Conservation (phyloP, 2,113 vertebrate species). For the Dissostichus mawsoni region DNA sequence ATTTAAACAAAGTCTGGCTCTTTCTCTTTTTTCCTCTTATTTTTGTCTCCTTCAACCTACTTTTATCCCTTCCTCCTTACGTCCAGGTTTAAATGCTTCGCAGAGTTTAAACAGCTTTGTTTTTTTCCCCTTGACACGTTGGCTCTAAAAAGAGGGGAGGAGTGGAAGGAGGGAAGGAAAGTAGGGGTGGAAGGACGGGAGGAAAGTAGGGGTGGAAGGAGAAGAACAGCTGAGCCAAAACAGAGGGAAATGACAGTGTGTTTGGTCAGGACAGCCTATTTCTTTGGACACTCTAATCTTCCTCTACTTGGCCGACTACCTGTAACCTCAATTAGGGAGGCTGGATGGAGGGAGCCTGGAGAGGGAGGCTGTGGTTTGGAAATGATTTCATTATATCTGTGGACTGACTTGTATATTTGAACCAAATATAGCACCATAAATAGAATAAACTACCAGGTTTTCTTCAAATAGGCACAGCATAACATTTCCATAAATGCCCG, state of each 20-base stretch:
- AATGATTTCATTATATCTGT: conserved; percentile 52
- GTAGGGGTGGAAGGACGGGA: conserved; percentile 37
- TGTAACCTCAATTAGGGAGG: conserved; percentile 60
- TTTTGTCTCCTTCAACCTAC: neutral
- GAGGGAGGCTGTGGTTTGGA: conserved; percentile 35
- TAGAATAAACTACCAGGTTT: conserved; percentile 60
- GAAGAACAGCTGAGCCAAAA: conserved; percentile 49
- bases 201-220: conserved; percentile 44
- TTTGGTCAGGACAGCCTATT: conserved; percentile 64
- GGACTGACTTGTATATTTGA: conserved; percentile 61
- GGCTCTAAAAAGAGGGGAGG: conserved; percentile 57
- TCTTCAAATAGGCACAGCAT: conserved; percentile 45
- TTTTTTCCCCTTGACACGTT: conserved; percentile 71
- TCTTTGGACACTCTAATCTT: conserved; percentile 68
- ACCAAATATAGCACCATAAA: conserved; percentile 48
- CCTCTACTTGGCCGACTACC: conserved; percentile 66
- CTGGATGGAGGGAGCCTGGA: conserved; percentile 39
- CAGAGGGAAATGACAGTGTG: conserved; percentile 70
- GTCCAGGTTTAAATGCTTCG: conserved; percentile 8
- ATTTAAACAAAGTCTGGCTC: neutral
- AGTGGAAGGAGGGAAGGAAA: conserved; percentile 36
- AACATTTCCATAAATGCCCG: conserved; percentile 38
- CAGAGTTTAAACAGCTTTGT: conserved; percentile 65
- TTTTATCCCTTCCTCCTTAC: neutral
- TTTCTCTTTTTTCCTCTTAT: neutral